Percentiles rank a stretch among this genome's conserved stretches.
Conservation (phyloP, 2,113 vertebrate species). For the Pygoscelis adeliae region DNA sequence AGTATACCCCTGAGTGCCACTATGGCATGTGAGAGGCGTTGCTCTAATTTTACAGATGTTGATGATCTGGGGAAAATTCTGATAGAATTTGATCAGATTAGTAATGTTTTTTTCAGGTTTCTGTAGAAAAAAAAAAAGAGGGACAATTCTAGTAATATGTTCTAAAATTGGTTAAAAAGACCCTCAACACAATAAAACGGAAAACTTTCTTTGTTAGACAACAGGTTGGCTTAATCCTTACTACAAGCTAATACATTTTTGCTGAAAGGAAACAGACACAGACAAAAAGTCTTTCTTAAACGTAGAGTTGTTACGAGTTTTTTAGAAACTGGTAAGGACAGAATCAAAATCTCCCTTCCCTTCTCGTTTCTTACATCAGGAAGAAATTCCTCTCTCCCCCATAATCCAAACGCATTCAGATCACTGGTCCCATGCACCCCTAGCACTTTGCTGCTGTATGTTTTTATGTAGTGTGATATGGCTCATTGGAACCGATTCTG, state of each 20-base stretch:
- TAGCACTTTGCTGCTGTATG: background rate
- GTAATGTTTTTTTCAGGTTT: background rate
- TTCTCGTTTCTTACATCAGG: background rate
- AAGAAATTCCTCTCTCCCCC: background rate
- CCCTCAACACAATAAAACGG: background rate
- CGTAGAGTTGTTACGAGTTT: background rate
- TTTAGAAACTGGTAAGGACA: background rate
- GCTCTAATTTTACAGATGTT: background rate
- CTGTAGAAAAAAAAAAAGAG: background rate
- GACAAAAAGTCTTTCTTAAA: background rate
- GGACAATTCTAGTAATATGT: background rate
- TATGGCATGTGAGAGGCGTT: background rate
- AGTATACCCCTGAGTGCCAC: background rate
- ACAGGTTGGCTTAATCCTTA: background rate
- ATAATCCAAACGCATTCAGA: no score
- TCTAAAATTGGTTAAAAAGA: background rate
- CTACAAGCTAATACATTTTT: background rate
- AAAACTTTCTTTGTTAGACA: background rate
- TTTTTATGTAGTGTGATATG: background rate
- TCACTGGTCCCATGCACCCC: fast-evolving
- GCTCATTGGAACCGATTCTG: background rate
- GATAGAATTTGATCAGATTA: background rate
- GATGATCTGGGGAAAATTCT: background rate
- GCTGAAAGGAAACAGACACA: background rate
- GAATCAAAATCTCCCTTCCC: background rate